Evolutionary conservation across 2,888 invertebrate genomes (phyloP), one percentile per base, ranked within the genome.

Genomic region (Hoplodrina ambigua): DNA sequence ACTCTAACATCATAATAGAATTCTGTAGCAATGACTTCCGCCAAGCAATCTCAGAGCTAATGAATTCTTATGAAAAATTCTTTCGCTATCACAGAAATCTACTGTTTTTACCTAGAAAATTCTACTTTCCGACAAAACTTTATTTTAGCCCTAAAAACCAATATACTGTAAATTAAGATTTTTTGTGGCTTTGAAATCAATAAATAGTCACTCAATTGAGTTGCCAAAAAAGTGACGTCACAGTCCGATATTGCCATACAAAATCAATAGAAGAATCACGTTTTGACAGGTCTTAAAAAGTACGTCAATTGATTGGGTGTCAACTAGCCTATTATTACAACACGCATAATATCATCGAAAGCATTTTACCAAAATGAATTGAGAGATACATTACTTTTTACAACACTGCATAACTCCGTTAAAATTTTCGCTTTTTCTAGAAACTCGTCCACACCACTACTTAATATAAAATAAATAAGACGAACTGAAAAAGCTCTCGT

Each of bases 381-480:
- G 17, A 46, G 46, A 17, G 58, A 58, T 44, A 66, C 78, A 84
- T 78, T 71, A 77, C 70, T 73, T 84, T 82, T 75, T 61, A 82
- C 61, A 75, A 76, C 70, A 61, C 73, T 58, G 66, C 75, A 78
- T 73, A 81, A 62, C 65, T 76, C 58, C 0, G 71, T 73, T 75
- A 75, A 76, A 66, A 78, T 78, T 60, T 70, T 69, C 52, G 74
- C 60, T 72, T 70, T 80, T 76, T 69, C 50, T 72, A 67, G 75
- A 78, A 80, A 78, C 58, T 44, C 69, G 75, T 72, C 75, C 63
- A 68, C 73, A 82, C 76, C 75, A 79, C 77, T 76, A 80, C 83
- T 81, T 86, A 83, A 82, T 84, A 87, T 81, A 87, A 87, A 86
- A 86, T 86, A 86, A 85, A 88, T 86, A 82, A 84, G 86, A 83